Conservation (phyloP, 2,113 vertebrate genomes). For the Phalacrocorax brasilianus region DNA sequence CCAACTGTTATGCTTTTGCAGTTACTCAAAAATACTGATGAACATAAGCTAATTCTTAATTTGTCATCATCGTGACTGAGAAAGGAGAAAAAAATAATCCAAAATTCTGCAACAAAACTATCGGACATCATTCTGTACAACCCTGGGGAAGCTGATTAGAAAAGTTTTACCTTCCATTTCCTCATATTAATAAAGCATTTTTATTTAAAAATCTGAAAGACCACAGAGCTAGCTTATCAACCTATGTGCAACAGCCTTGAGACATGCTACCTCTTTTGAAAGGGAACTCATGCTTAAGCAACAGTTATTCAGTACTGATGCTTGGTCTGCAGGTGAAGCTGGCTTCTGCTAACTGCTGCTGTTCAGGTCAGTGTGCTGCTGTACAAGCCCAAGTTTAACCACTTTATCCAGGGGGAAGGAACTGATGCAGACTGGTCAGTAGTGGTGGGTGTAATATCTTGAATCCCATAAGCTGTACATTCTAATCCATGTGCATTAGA, state of each 20-base stretch:
- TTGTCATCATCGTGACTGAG: neutral
- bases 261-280: neutral
- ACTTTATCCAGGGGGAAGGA: neutral
- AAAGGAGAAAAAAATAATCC: neutral
- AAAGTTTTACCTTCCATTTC: neutral
- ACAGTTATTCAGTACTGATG: fast-evolving
- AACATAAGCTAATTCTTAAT: neutral
- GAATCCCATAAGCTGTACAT: neutral
- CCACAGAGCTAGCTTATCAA: neutral
- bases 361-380: neutral
- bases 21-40: neutral
- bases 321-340: neutral
- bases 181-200: neutral
- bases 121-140: neutral
- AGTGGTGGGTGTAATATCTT: neutral
- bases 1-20: neutral
- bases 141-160: neutral
- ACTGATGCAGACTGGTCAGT: neutral
- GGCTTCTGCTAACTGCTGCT: neutral
- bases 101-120: neutral
- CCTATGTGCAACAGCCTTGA: neutral
- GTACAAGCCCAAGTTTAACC: neutral
- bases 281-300: neutral
- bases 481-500: neutral
- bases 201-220: neutral